Base-by-base conservation (phyloP, 1,140 invertebrate genomes). In the Stenopsyche tienmushanensis region DNA sequence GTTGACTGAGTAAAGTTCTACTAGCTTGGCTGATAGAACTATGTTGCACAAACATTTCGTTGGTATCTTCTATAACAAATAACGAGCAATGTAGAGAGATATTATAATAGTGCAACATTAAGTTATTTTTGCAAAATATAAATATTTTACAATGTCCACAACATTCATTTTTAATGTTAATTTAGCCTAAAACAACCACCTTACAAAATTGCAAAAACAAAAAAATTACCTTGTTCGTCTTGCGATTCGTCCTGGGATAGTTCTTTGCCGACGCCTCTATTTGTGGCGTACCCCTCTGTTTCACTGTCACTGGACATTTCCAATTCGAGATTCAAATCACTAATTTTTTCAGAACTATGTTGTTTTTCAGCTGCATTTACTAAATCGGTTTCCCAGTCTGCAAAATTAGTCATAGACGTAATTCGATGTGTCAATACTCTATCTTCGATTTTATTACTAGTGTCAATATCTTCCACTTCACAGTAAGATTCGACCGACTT, bases 331-430 rank as follows among this genome's bases (percentile, higher is more conserved):
- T 78, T 76, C 59, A 80, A 70, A 9, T 78, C 78, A 64, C 79
- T 78, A 52, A 77, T 69, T 67, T 80, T 79, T 26, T 78, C 75
- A n/a, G 39, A 23, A 20, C 25, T 77, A 67, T 80, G 79, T 13
- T 73, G 72, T 59, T 80, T 80, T 13, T 78, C 76, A n/a, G 80
- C 74, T 3, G 78, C 80, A 13, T 82, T 79, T 53, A 83, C 83
- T 18, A 84, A 69, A 67, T 83, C 82, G 77, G 83, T 82, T 65
- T 84, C 83, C 83, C 83, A 84, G 63, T 84, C 82, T 5, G 82
- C 80, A 25, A 80, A 77, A 68, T 79, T 80, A 29, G 78, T 75
- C 1, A 75, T 71, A 59, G 76, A 75, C 64, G 78, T 76, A 0
- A 49, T 71, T 9, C 34, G 10, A 20, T 53, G 17, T 18, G 44